These are phyloP conservation scores for Simalia tracyae DNA, from an alignment of 2,797 vertebrate species.

Conservation along the genomic window DNA sequence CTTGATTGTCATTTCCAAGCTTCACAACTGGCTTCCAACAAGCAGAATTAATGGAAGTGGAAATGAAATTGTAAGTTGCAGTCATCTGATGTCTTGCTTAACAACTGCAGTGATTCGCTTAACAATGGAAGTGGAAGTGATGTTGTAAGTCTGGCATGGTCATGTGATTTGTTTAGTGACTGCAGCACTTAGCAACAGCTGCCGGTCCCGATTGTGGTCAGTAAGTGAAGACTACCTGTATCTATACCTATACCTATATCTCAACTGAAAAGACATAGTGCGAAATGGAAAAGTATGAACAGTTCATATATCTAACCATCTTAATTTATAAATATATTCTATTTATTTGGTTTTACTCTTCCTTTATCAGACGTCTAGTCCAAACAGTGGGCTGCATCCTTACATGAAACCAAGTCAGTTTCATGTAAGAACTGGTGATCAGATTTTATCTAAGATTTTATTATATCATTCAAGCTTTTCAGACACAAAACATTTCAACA, in stretches of 20 bases:
- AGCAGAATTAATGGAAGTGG: background rate
- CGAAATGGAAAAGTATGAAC: slow-evolving; percentile 17
- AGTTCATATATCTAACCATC: background rate
- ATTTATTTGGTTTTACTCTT: background rate
- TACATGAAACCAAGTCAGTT: background rate
- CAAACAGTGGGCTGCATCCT: background rate
- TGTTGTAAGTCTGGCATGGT: no score
- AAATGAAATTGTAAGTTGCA: background rate
- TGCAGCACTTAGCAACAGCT: no score
- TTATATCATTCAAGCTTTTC: background rate
- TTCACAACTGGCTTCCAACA: background rate
- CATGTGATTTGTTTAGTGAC: no score
- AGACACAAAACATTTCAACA: background rate
- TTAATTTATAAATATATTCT: background rate
- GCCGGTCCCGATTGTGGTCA: no score
- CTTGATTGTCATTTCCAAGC: background rate
- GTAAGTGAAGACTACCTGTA: background rate
- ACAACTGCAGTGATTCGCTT: no score
- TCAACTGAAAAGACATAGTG: slow-evolving; percentile 14
- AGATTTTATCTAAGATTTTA: background rate
- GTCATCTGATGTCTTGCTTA: no score
- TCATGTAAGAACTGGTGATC: background rate
- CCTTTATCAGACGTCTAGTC: background rate
- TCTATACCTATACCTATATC: background rate
- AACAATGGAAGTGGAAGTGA: no score